Evolutionary conservation across 1,140 invertebrate genomes (phyloP).

Genomic region (Cyrtorhinus lividipennis): DNA sequence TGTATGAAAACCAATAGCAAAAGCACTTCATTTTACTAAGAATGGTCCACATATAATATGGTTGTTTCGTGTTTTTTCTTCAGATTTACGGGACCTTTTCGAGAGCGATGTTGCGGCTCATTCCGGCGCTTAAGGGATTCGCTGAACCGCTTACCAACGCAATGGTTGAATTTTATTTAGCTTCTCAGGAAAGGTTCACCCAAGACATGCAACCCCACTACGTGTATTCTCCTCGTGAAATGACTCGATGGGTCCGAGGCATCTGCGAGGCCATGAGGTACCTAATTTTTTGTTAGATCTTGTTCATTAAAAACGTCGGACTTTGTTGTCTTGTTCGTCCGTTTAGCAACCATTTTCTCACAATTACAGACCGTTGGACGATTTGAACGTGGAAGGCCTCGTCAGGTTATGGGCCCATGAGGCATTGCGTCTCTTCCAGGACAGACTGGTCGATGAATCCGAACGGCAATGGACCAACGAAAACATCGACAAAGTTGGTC

Average conservation of each 20-base stretch:
- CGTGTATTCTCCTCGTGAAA: conserved; percentile 98
- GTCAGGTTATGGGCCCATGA: conserved; percentile 98
- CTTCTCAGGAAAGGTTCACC: conserved; percentile 94
- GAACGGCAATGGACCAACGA: conserved; percentile 98
- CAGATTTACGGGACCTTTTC: conserved; percentile 97
- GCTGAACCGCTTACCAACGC: conserved; percentile 94
- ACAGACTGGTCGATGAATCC: conserved; percentile 81
- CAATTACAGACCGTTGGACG: conserved; percentile 72
- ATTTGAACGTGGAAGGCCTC: conserved; percentile 78
- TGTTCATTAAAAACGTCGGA: neutral
- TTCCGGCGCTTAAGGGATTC: conserved; percentile 77
- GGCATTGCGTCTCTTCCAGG: conserved; percentile 93
- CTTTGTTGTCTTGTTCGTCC: conserved; percentile 2
- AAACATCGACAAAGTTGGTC: conserved; percentile 85
- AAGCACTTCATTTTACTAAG: too few species aligned
- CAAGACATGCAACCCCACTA: conserved; percentile 99
- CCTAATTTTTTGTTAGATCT: neutral
- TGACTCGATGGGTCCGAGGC: conserved; percentile 98
- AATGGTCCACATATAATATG: too few species aligned
- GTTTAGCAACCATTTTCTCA: too few species aligned
- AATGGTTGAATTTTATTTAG: conserved; percentile 97
- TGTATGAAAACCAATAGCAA: too few species aligned
- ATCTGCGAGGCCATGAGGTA: conserved; percentile 92
- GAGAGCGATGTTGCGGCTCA: conserved; percentile 86
- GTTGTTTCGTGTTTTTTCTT: too few species aligned